These are phyloP conservation scores for Manduca sexta DNA, from an alignment of 1,140 invertebrate species.

Conservation along the genomic window DNA sequence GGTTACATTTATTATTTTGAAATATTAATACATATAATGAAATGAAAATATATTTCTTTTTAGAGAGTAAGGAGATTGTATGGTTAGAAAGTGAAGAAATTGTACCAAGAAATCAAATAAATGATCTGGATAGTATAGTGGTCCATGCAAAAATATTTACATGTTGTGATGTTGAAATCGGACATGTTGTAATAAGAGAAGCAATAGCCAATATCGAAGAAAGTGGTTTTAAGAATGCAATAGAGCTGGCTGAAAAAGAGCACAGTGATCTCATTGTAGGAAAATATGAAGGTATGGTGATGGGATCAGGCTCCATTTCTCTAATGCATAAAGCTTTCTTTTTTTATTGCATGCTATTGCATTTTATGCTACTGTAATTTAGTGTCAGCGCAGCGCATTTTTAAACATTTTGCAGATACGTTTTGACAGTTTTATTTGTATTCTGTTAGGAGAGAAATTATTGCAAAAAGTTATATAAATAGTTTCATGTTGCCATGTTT, in stretches of 20 bases:
- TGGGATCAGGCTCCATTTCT: too few relatives aligned
- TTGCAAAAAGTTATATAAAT: too few relatives aligned
- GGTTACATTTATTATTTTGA: not conserved
- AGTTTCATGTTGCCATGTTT: too few relatives aligned
- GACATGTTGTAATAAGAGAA: slow-evolving; percentile 61
- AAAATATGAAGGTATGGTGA: slow-evolving; percentile 81
- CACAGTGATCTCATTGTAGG: slow-evolving; percentile 82
- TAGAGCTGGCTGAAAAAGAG: slow-evolving; percentile 76
- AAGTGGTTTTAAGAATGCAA: slow-evolving; percentile 28
- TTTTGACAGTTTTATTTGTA: too few relatives aligned
- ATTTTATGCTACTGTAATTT: too few relatives aligned
- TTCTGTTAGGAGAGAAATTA: too few relatives aligned
- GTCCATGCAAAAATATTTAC: slow-evolving; percentile 56
- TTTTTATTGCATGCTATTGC: too few relatives aligned
- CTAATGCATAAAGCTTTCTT: too few relatives aligned
- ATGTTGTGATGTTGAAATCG: slow-evolving; percentile 65
- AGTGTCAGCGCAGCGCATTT: too few relatives aligned
- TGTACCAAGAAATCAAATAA: slow-evolving; percentile 35
- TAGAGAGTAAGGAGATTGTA: slow-evolving; percentile 27
- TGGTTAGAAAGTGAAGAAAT: slow-evolving; percentile 59
- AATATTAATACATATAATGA: not conserved
- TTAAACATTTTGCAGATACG: too few relatives aligned
- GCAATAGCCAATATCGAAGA: slow-evolving; percentile 46
- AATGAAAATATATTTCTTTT: not conserved
- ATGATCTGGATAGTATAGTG: slow-evolving; percentile 42